A percentile compares a stretch with the other conserved stretches of the same genome.
Conservation (phyloP, 2,888 invertebrate genomes). For the Diploptera punctata region DNA sequence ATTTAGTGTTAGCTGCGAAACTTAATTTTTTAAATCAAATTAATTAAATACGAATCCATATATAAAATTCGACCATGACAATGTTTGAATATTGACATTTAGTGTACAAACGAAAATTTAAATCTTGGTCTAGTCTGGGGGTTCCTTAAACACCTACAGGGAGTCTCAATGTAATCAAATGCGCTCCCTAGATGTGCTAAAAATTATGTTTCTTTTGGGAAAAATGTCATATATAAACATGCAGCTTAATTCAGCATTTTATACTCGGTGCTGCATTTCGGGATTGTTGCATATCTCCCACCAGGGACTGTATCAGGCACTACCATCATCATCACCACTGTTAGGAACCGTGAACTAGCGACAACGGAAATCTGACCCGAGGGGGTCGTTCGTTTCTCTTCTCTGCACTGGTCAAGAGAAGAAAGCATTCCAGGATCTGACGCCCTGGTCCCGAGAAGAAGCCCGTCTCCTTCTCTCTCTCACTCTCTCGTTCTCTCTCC, state of each 20-base stretch:
- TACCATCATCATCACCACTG: constrained; percentile 24
- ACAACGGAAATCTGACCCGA: constrained; percentile 55
- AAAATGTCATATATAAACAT: neutral
- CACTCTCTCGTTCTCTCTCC: constrained; percentile 13
- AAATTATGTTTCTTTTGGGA: constrained; percentile 25
- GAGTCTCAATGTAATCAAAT: too few relatives aligned
- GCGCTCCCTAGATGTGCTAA: neutral
- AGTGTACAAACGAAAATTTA: too few relatives aligned
- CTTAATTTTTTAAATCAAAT: too few relatives aligned
- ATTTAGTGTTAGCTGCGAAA: too few relatives aligned
- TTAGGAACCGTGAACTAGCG: constrained; percentile 45
- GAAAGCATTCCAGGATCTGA: neutral
- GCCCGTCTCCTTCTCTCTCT: constrained; percentile 14
- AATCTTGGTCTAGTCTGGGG: too few relatives aligned
- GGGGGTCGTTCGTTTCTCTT: constrained; percentile 52
- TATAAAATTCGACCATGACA: too few relatives aligned
- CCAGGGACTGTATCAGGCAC: constrained; percentile 42
- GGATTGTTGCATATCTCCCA: constrained; percentile 26
- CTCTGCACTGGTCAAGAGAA: constrained; percentile 26
- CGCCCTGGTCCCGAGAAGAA: constrained; percentile 24
- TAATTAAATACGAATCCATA: too few relatives aligned
- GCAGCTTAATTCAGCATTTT: constrained; percentile 21
- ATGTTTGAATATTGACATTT: too few relatives aligned
- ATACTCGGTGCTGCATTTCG: constrained; percentile 20
- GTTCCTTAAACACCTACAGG: too few relatives aligned